Base-by-base conservation (phyloP, 2,797 vertebrate genomes). In the Muraenolepis orangiensis region DNA sequence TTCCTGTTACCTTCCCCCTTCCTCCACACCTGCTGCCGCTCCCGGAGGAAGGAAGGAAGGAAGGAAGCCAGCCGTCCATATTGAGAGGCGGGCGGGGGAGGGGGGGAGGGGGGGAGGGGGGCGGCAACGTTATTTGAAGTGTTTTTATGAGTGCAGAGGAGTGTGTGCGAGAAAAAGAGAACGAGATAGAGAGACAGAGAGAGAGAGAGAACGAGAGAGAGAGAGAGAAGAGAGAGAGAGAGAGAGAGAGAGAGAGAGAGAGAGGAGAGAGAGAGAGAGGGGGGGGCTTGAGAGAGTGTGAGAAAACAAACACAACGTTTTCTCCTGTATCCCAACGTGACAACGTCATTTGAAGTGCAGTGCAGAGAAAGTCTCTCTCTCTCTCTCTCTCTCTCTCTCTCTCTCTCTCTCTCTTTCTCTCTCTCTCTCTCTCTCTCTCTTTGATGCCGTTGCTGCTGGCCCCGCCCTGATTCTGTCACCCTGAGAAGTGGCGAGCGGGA, bases 391-490 rank as follows among this genome's bases (percentile, higher is more conserved):
- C 20, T 13, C 14, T 81, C 74, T 79, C 86, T 73, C 75, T 75
- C 78, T 73, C 80, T 85, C 84, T 75, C 84, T 88, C 92, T 88
- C 88, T 81, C 89, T 91, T 88, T 92, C 90, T 88, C 92, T 85
- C 78, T 8, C 46, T 86, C 86, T 82, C 28, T 16, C 74, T 77
- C 29, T 42, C 38, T 3, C 10, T 66, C 23, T 83, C 88, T 90
- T 88, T 89, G 85, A 89, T 88, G 81, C 77, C 34, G 66, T 75
- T 81, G 84, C 87, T 69, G 81, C 75, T 31, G 72, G 78, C 80
- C 86, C 36, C 36, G 90, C 85, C 90, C 91, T 77, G 81, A 91
- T 92, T 91, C 91, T 91, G 90, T 92, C 91, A 42, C 40, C 40
- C 40, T 42, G 36, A 38, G 36, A 38, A 38, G 36, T 38, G 36